phyloP scores from a whole-genome alignment of 1,140 invertebrate genomes.

The Leptonema lineaticorne region DNA sequence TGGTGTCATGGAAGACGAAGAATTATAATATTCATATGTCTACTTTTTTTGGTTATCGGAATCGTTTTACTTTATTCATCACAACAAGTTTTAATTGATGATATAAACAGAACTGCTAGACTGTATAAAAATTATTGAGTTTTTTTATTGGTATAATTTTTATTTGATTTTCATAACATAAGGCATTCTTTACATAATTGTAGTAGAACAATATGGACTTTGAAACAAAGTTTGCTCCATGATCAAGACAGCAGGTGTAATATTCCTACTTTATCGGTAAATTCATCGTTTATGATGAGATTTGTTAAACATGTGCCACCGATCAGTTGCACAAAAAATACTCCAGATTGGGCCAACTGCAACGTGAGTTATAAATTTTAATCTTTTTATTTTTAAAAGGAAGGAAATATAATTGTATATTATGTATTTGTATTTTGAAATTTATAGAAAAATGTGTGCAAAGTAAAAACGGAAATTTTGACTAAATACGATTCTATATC shows the following conservation, averaged over 20 bases:
- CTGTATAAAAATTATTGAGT: neutral
- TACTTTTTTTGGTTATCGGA: neutral
- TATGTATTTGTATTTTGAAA: neutral
- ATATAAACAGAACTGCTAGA: slow-evolving; percentile 8
- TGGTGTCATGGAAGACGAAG: slow-evolving; percentile 4
- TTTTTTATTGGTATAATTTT: neutral
- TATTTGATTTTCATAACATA: neutral
- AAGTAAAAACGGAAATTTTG: slow-evolving; percentile 27
- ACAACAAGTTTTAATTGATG: neutral
- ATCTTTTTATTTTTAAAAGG: no score
- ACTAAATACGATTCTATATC: slow-evolving; percentile 2
- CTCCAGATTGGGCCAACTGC: slow-evolving; percentile 35
- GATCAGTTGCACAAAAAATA: slow-evolving; percentile 23
- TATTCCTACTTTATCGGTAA: slow-evolving; percentile 34
- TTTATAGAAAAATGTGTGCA: slow-evolving; percentile 29
- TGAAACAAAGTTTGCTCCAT: slow-evolving; percentile 32
- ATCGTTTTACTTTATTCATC: neutral
- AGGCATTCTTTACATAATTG: neutral
- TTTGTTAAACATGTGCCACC: slow-evolving; percentile 31
- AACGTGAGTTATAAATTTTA: slow-evolving; percentile 16
- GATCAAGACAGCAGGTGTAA: slow-evolving; percentile 37
- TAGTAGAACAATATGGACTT: slow-evolving; percentile 29
- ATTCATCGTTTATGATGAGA: slow-evolving; percentile 35
- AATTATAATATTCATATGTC: neutral
- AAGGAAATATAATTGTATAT: neutral